phyloP scores from a whole-genome alignment of 2,888 invertebrate genomes.

The Lasioglossum leucozonium region DNA sequence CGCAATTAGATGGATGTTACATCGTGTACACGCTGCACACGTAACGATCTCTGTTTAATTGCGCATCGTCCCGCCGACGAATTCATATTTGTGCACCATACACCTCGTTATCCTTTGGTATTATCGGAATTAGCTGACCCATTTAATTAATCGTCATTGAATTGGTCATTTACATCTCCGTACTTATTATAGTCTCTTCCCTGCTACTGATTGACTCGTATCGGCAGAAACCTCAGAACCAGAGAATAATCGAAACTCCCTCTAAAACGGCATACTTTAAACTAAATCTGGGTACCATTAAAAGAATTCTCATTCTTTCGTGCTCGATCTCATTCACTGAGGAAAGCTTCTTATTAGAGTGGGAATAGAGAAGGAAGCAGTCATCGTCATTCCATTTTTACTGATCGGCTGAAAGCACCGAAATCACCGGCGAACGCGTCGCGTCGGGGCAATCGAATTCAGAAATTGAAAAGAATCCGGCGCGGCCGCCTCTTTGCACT shows the following conservation, averaged over 20 bases:
- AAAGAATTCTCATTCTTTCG: too few species aligned
- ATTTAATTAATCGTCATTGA: slow-evolving; percentile 37
- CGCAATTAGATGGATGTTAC: slow-evolving; percentile 46
- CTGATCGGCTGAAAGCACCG: not conserved
- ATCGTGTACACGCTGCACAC: not conserved
- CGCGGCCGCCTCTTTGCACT: not conserved
- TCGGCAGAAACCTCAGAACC: not conserved
- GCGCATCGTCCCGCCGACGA: slow-evolving; percentile 19
- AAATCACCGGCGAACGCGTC: not conserved
- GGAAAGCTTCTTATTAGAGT: too few species aligned
- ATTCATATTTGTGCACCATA: slow-evolving; percentile 37
- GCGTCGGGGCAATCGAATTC: not conserved
- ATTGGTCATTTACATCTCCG: slow-evolving; percentile 5
- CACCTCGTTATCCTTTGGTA: slow-evolving; percentile 20
- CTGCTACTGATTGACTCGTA: not conserved
- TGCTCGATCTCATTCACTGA: too few species aligned
- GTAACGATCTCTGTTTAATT: slow-evolving; percentile 48
- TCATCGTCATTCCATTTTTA: not conserved
- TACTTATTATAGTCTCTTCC: not conserved
- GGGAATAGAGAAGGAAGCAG: not conserved
- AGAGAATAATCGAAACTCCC: not conserved
- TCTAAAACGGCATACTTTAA: too few species aligned
- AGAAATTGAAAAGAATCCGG: slow-evolving; percentile 38
- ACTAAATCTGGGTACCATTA: too few species aligned
- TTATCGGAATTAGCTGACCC: slow-evolving; percentile 34